Evolutionary conservation across 23 tunicate species (phyloP), one percentile per base, ranked within the genome.

Genomic region (Phallusia fumigata): DNA sequence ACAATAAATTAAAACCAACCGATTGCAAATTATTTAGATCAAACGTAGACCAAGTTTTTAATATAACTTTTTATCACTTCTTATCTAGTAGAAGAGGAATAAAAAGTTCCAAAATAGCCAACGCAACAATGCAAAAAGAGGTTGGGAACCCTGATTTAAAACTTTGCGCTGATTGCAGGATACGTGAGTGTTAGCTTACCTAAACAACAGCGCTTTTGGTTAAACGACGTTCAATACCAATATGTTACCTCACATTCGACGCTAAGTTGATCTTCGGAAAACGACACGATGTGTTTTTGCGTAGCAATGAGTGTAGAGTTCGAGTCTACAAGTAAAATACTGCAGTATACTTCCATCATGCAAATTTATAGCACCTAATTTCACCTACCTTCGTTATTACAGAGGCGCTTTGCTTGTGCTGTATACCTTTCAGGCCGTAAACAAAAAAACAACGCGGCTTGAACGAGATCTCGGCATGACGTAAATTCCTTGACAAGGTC

Each of bases 401-500:
- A 16, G 28, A 2, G 69, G 2, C 69, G 69, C 69, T 58, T 58
- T 58, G 26, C 69, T 58, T 58, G 69, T 13, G 69, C 69, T 58
- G 69, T 21, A 3, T 3, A 22, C 28, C 16, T 58, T 22, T 58
- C 69, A 3, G 69, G 69, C 3, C 69, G 26, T 58, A 58, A 22
- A 58, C 3, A 16, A 58, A 21, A 24, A 22, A 58, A 3, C 69
- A 58, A 58, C 3, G 69, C 69, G 13, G 26, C 28, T 22, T 58
- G 28, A 58, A 58, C 69, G 28, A 24, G 28, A 13, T 58, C 69
- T 58, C 69, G 69, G 28, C 69, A 58, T 58, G 69, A 58, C 8
- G 69, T 21, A 58, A 58, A 58, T 58, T 22, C 69, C 28, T 58
- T 58, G 28, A 58, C 69, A 58, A 58, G 69, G 26, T 58, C 69